Base-by-base conservation (phyloP, 53 echinoderm and acorn worm species). In the Astropecten irregularis region DNA sequence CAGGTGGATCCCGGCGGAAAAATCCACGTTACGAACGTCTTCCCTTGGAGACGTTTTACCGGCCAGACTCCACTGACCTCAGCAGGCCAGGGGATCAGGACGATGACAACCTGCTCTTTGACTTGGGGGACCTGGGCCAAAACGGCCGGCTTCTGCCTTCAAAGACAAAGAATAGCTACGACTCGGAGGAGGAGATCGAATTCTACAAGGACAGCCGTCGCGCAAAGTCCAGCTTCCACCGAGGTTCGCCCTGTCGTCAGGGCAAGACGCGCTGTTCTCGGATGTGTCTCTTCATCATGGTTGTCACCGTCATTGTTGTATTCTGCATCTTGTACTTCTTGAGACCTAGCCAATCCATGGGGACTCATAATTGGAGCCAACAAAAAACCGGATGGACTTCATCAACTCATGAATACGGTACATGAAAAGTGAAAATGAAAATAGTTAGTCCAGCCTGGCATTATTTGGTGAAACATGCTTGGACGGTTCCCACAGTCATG, bases 141-240 rank as follows among this genome's bases (percentile, higher is more conserved):
- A 79, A 79, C 13, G 79, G 79, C 21, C 79, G 32, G 15, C 79
- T 79, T 30, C 33, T 79, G 46, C 55, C 74, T 0, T 9, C 49
- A 38, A 26, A 26, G 18, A 6, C 42, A 11, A 79, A 49, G 22
- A 34, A 33, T 11, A 62, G 62, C 20, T 79, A 79, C 32, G 62
- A 79, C 33, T 79, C 79, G 10, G 61, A 79, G 47, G 79, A 79
- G 49, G 79, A 79, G 34, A 79, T 79, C 10, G 79, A 79, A 62
- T 79, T 79, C 61, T 79, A 79, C 79, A 32, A 32, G 33, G 79
- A 79, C 49, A 47, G 46, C 29, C 68, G 46, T 13, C 46, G 25
- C 27, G 42, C 6, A 0, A 46, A 5, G 3, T 42, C 26, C 27
- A 42, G 42, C n/a, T n/a, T n/a, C n/a, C n/a, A n/a, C n/a, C n/a